Conservation (phyloP, 2,797 vertebrate genomes). For the Phylloscopus collybita region DNA sequence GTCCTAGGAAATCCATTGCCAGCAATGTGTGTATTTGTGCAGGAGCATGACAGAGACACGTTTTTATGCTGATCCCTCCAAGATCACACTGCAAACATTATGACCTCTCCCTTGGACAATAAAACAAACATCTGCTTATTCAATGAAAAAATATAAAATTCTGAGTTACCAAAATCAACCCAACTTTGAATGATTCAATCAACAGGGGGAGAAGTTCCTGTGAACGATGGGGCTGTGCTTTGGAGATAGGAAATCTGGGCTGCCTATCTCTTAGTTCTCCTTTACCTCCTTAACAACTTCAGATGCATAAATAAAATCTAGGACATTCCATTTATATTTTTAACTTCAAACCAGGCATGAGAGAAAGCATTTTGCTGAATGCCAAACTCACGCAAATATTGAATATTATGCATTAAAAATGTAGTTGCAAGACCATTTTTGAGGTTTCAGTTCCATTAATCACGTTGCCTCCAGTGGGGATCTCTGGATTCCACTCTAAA, state of each 20-base stretch:
- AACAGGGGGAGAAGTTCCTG: neutral
- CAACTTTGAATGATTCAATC: neutral
- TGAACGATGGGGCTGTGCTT: neutral
- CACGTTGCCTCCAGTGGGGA: neutral
- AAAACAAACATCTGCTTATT: conserved; percentile 16
- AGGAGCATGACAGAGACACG: neutral
- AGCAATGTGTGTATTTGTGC: neutral
- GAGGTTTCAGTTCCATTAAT: conserved; percentile 50
- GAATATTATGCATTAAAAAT: conserved; percentile 58
- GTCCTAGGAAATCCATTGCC: neutral
- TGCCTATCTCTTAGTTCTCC: conserved; percentile 22
- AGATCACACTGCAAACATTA: neutral
- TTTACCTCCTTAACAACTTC: conserved; percentile 33
- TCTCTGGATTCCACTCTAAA: neutral
- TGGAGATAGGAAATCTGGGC: conserved; percentile 8
- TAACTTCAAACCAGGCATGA: conserved; percentile 56
- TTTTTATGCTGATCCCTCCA: neutral
- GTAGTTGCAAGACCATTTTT: conserved; percentile 23
- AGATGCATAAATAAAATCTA: conserved; percentile 63
- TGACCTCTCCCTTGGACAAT: conserved; percentile 27
- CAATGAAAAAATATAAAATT: neutral
- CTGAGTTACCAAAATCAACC: neutral
- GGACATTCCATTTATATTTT: conserved; percentile 57
- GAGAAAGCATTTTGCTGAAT: conserved; percentile 65
- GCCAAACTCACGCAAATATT: conserved; percentile 35